These are phyloP conservation scores for Himalopsyche anomala DNA, from an alignment of 2,888 invertebrate species.

Conservation along the genomic window DNA sequence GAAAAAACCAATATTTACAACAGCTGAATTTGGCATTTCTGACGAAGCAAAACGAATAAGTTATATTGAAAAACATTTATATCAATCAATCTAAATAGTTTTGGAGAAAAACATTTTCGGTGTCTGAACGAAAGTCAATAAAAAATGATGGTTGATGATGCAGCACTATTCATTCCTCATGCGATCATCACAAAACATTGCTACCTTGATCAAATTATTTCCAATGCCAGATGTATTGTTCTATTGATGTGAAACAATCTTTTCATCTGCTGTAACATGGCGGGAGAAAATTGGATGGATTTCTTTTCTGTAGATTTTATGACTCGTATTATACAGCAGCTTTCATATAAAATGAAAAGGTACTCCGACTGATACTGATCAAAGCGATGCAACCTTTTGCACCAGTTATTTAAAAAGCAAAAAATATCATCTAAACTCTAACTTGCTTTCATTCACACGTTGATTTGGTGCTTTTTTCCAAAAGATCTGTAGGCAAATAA, in stretches of 20 bases:
- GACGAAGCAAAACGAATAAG: background rate
- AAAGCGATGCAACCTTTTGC: no score
- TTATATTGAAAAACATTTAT: background rate
- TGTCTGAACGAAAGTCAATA: background rate
- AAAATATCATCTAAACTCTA: no score
- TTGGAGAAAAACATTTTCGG: background rate
- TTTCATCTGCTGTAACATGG: constrained; percentile 8
- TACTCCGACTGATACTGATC: no score
- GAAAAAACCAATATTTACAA: no score
- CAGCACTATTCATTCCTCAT: constrained; percentile 10
- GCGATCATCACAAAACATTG: constrained; percentile 14
- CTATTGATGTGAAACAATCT: constrained; percentile 39
- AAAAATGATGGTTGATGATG: background rate
- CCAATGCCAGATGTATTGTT: constrained; percentile 35
- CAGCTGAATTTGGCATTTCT: no score
- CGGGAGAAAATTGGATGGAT: constrained; percentile 35
- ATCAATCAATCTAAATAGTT: background rate
- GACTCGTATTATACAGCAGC: constrained; percentile 21
- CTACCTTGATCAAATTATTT: constrained; percentile 28
- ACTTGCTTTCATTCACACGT: no score
- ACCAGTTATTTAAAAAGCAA: no score
- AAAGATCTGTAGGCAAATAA: no score
- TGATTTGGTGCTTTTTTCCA: no score
- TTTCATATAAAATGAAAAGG: background rate
- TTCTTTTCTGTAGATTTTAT: constrained; percentile 24